These are phyloP conservation scores for Penelope pileata DNA, from an alignment of 2,113 vertebrate species.

Conservation along the genomic window DNA sequence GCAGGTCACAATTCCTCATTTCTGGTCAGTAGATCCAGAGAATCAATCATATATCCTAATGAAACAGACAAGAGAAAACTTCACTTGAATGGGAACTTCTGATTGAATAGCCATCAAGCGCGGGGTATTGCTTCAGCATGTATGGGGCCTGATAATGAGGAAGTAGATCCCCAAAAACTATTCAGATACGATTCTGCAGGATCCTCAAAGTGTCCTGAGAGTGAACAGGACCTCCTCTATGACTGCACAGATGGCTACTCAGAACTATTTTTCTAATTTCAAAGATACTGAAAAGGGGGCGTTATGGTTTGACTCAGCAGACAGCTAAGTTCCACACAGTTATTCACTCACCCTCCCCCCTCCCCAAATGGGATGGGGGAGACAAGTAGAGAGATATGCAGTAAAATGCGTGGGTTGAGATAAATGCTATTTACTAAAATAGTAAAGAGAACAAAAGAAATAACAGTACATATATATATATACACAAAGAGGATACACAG, in stretches of 20 bases:
- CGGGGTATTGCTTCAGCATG: neutral
- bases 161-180: constrained; percentile 70
- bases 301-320: no score
- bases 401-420: no score
- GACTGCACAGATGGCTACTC: constrained; percentile 86
- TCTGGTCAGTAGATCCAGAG: constrained; percentile 70
- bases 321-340: no score
- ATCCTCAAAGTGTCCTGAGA: constrained; percentile 91
- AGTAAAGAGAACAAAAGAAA: no score
- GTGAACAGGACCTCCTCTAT: constrained; percentile 82
- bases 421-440: no score
- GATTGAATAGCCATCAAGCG: constrained; percentile 55
- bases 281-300: constrained; percentile 90
- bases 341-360: no score
- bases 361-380: no score
- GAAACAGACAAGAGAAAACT: constrained; percentile 70
- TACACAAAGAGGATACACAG: no score
- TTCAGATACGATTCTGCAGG: constrained; percentile 90
- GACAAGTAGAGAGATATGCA: no score
- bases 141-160: neutral
- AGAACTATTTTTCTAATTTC: constrained; percentile 95
- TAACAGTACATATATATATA: no score
- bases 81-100: constrained; percentile 44
- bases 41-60: constrained; percentile 68
- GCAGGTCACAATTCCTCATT: constrained; percentile 82